Evolutionary conservation across 2,888 invertebrate species (phyloP), one percentile per base, ranked within the genome.

Genomic region (Neoascia interrupta): DNA sequence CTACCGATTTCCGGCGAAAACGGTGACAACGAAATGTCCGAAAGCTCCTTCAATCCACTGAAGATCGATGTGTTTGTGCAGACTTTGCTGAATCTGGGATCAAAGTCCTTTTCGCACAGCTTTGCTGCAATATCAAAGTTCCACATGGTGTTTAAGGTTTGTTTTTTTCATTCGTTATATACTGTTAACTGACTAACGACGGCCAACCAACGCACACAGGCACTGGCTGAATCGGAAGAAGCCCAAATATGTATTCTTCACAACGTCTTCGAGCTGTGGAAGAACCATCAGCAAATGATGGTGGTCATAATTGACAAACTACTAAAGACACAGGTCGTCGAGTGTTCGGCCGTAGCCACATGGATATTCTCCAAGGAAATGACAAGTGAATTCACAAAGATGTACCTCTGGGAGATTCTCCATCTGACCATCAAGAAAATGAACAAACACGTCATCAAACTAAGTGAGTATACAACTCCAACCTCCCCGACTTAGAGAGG

Each of bases 71-170:
- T 99, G 0, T 98, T 98, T 86, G 96, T 97, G n/a, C 97, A 98
- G 86, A 97, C 97, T 0, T 88, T 99, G 53, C 91, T 99, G 3
- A 95, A 97, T 87, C 90, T 98, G 68, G 99, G 98, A 28, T 95
- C 96, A 53, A 99, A 99, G 89, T 98, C 98, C 83, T 97, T 99
- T 87, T 98, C 98, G 72, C 99, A 99, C 87, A 97, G 97, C 83
- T 98, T 99, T 89, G 97, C 99, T 4, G 99, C 98, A n/a, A 95
- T 99, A 81, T 97, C 97, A 37, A 99, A 98, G 91, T 99, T 96
- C 85, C 95, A 96, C 88, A 93, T 94, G 86, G 96, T 96, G 1
- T 96, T 96, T 85, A 96, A 96, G 91, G 96, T 95, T 83, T 85
- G 86, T 84, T 26, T 75, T 53, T 37, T 39, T 36, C 26, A 5